These are phyloP conservation scores for Passer montanus DNA, from an alignment of 2,113 vertebrate species.

Conservation along the genomic window DNA sequence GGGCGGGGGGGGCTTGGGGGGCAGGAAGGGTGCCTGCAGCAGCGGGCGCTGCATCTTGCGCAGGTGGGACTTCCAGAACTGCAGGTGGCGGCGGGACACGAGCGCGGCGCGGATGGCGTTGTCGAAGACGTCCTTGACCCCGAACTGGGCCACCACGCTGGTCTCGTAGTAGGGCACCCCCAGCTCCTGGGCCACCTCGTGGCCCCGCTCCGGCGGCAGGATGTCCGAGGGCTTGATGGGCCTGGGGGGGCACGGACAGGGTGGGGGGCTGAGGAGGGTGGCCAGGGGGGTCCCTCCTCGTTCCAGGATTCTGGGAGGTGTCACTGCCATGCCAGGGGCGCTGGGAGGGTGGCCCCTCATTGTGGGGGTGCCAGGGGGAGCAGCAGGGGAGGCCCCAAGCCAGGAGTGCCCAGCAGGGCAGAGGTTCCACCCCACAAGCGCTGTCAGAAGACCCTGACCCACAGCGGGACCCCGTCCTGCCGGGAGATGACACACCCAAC, in stretches of 20 bases:
- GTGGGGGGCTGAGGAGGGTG: accelerated
- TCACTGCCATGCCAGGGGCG: too few species aligned
- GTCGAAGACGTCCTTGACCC: slow-evolving; percentile 92
- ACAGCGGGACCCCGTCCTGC: not conserved
- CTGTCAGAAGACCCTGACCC: not conserved
- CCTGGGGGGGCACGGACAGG: slow-evolving; percentile 38
- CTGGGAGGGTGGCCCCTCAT: not conserved
- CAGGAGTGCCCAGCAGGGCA: not conserved
- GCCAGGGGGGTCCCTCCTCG: not conserved
- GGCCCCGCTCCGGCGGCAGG: slow-evolving; percentile 86
- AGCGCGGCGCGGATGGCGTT: slow-evolving; percentile 91
- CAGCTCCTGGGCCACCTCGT: slow-evolving; percentile 90
- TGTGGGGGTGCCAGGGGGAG: not conserved
- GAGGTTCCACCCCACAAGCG: not conserved
- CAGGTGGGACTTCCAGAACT: slow-evolving; percentile 93
- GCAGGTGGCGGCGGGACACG: slow-evolving; percentile 88
- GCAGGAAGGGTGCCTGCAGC: slow-evolving; percentile 87
- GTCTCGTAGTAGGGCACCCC: slow-evolving; percentile 91
- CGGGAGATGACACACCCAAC: not conserved
- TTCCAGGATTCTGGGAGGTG: not conserved
- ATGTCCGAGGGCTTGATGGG: slow-evolving; percentile 90
- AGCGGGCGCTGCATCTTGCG: slow-evolving; percentile 87
- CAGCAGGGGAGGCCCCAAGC: not conserved
- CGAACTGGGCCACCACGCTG: slow-evolving; percentile 91
- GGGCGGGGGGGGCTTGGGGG: slow-evolving; percentile 85